These are phyloP conservation scores for Catharus fuscescens DNA, from an alignment of 2,113 vertebrate species.

Conservation along the genomic window DNA sequence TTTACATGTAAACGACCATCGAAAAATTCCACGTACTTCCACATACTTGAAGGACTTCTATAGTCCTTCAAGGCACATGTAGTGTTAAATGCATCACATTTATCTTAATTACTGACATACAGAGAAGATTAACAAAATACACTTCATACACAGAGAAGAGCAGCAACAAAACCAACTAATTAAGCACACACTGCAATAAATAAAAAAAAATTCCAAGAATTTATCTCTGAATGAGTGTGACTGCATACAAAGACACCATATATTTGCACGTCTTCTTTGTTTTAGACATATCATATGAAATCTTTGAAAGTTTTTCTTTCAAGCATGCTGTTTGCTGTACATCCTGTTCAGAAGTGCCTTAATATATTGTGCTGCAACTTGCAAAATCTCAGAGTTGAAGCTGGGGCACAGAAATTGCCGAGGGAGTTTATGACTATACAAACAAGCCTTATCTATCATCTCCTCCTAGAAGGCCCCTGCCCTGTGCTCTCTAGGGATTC, in stretches of 20 bases:
- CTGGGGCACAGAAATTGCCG: not conserved
- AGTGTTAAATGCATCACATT: not conserved
- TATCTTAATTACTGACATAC: not conserved
- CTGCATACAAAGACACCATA: not conserved
- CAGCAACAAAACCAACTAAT: constrained; percentile 34
- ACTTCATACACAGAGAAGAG: constrained; percentile 8
- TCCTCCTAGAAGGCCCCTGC: not conserved
- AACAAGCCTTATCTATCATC: not conserved
- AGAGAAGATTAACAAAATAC: not conserved
- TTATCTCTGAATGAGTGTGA: not conserved
- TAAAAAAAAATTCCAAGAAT: not conserved
- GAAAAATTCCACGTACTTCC: not conserved
- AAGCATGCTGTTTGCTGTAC: not conserved
- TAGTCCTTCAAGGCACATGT: not conserved
- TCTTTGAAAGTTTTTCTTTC: not conserved
- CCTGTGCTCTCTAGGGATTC: not conserved
- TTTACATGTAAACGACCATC: not conserved
- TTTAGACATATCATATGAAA: not conserved
- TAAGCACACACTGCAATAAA: constrained; percentile 29
- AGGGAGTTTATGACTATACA: not conserved
- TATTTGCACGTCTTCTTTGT: not conserved
- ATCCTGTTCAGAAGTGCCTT: not conserved
- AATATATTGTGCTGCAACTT: not conserved
- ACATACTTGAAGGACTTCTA: not conserved
- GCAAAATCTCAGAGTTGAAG: not conserved